Percentiles rank a stretch among this genome's conserved stretches.
Conservation (phyloP, 2,888 invertebrate genomes). For the Leptodirus hochenwartii region DNA sequence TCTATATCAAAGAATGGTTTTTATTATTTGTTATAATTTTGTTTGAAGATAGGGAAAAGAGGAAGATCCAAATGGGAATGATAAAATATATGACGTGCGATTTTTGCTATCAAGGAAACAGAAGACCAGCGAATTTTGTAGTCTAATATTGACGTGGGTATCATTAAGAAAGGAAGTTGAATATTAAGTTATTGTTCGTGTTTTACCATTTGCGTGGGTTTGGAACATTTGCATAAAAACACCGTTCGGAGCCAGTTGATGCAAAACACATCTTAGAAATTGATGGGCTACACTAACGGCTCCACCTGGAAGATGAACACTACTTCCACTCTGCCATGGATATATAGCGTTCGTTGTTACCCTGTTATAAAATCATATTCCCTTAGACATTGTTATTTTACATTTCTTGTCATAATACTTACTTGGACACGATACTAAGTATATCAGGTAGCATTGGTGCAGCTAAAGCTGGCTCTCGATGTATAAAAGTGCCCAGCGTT, state of each 20-base stretch:
- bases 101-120: too few species aligned
- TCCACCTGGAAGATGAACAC: conserved; percentile 82
- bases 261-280: conserved; percentile 88
- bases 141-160: too few species aligned
- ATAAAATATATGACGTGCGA: too few species aligned
- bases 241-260: conserved; percentile 92
- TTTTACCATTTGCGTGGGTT: conserved; percentile 69
- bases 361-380: conserved; percentile 31
- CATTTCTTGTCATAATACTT: conserved; percentile 14
- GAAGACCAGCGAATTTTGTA: too few species aligned
- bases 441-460: conserved; percentile 86
- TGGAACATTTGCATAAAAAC: conserved; percentile 93
- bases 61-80: too few species aligned
- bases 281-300: conserved; percentile 92
- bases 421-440: conserved; percentile 76
- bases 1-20: too few species aligned
- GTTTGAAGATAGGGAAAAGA: too few species aligned
- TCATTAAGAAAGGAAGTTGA: conserved; percentile 2
- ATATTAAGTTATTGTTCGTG: too few species aligned
- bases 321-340: conserved; percentile 78
- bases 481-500: conserved; percentile 86
- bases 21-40: too few species aligned
- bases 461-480: conserved; percentile 87
- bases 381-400: conserved; percentile 6
- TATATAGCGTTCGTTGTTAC: conserved; percentile 62